Evolutionary conservation across 2,113 vertebrate species (phyloP), one percentile per base, ranked within the genome.

Genomic region (Mandrillus leucophaeus): DNA sequence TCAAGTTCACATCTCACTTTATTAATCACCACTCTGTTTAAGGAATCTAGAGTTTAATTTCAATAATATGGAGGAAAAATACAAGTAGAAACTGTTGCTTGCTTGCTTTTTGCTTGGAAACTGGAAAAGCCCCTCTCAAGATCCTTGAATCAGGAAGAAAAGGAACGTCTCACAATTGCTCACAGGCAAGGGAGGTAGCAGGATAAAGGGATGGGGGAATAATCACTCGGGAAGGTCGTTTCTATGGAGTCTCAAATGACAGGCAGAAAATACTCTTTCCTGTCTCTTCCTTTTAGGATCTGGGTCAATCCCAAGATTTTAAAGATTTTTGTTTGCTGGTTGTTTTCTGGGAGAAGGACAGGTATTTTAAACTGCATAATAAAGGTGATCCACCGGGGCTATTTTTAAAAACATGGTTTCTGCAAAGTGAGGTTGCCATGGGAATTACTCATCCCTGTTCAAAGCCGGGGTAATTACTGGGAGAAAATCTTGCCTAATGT

Each of bases 401-500:
- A 70, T 90, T 97, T 96, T 93, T 72, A 75, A 82, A 61, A 78
- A 40, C 64, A 23, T 4, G 43, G 72, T 50, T 50, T 66, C 88
- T 90, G 64, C 50, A 72, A 52, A 94, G 78, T 38, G 16, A 72
- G 66, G 78, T 68, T 93, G 78, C 82, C 82, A 82, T 68, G 92
- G 94, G 23, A 85, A 93, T 81, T 23, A 35, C 55, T 70, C 64
- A 45, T 27, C 35, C 30, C 57, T 50, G 55, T 89, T 97, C 72
- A 93, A 96, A 93, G 66, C 75, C 90, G 81, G 57, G 96, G 73
- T 95, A 96, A 98, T 98, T 97, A 95, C 88, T 96, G 79, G 79
- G 88, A 97, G 90, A 98, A 98, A 98, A 98, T 97, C 93, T 66
- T 88, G 95, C 73, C 72, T 96, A 66, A 3, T 23, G n/a, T 52